Evolutionary conservation across 2,797 vertebrate species (phyloP).

Genomic region (Phylloscopus collybita): DNA sequence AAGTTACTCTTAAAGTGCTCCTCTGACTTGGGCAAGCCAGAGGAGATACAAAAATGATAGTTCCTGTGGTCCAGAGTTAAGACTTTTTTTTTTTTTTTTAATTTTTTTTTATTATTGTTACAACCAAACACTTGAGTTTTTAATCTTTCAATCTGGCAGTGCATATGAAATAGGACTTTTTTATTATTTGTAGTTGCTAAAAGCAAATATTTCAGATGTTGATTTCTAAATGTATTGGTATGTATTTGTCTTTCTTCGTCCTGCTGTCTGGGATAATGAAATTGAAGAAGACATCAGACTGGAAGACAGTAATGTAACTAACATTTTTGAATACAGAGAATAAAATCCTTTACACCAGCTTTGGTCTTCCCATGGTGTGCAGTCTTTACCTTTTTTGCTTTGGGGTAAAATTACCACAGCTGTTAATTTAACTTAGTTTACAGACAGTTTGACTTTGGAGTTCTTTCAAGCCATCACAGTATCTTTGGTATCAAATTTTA

Average conservation of each 20-base stretch:
- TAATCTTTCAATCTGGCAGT: background rate
- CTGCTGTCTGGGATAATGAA: background rate
- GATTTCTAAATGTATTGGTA: background rate
- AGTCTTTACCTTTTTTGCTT: background rate
- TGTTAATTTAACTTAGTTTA: slow-evolving; percentile 6
- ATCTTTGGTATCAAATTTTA: background rate
- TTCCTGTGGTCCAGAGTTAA: background rate
- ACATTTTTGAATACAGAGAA: background rate
- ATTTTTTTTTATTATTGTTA: background rate
- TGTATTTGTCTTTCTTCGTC: background rate
- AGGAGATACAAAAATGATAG: background rate
- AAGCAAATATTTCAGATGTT: background rate
- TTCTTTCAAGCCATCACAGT: background rate
- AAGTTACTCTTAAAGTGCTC: background rate
- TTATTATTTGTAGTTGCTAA: background rate
- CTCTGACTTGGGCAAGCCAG: background rate
- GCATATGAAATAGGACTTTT: background rate
- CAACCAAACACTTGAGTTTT: background rate
- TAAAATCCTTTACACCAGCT: background rate
- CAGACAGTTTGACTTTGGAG: background rate
- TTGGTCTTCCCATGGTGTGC: background rate
- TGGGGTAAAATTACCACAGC: background rate
- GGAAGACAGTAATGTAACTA: background rate
- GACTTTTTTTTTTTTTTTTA: accelerated
- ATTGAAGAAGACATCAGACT: background rate